Evolutionary conservation across 1,140 invertebrate genomes (phyloP), one percentile per base, ranked within the genome.

Genomic region (Drosophila prosaltans): DNA sequence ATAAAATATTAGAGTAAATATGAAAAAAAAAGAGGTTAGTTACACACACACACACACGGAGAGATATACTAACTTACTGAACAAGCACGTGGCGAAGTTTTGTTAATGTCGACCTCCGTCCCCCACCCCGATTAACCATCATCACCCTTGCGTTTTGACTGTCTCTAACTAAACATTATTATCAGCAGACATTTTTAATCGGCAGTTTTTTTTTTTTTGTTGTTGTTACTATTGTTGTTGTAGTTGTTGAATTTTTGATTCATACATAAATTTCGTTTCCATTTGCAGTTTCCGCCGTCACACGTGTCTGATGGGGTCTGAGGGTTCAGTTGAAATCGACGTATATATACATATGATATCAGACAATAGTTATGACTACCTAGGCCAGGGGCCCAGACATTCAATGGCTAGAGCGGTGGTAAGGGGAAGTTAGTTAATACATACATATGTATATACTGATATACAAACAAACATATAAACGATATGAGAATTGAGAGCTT

Each of bases 21-120:
- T 3, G 1, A 55, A 4, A 55, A 69, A 74, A 70, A 45, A 30
- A 63, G 9, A n/a, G 39, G 7, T 24, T 48, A 43, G 41, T 16
- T 43, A 9, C 24, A 66, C 58, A 63, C 39, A 55, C 58, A 73
- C 51, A 69, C 39, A 43, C 60, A 58, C 21, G 55, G 2, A 72
- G 54, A 61, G 6, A 72, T 54, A 63, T 43, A 36, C 41, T 63
- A 24, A 65, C 40, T 59, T 16, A 59, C 30, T n/a, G 2, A 1
- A 45, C 54, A 59, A 32, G 36, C 57, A 39, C 57, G 57, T 39
- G 36, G 36, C 32, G n/a, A 4, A 36, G 32, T 36, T 36, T 36
- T 36, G 4, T 30, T 30, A 7, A 8, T 24, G 8, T 16, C 8
- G 21, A 16, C 16, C 7, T 5, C 21, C 16, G 2, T 1, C 16